These are phyloP conservation scores for Tenthredo livida DNA, from an alignment of 2,888 invertebrate genomes.

Conservation along the genomic window DNA sequence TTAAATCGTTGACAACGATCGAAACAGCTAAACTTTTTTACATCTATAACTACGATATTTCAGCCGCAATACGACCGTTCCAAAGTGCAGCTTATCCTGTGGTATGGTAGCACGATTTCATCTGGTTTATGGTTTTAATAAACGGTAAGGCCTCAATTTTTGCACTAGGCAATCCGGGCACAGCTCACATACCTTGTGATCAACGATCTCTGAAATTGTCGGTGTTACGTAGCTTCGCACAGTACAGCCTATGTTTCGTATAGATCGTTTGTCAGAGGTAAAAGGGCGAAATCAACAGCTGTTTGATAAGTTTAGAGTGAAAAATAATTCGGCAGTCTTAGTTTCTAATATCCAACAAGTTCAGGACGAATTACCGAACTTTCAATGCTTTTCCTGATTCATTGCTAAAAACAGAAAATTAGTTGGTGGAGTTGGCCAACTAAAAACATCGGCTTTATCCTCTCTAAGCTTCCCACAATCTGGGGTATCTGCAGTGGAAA, in stretches of 20 bases:
- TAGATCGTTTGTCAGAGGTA: conserved; percentile 65
- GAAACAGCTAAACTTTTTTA: not conserved
- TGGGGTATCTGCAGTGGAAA: not conserved
- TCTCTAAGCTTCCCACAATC: not conserved
- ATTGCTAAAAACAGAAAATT: not conserved
- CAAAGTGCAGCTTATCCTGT: conserved; percentile 5
- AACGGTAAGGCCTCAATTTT: conserved; percentile 37
- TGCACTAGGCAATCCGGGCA: not conserved
- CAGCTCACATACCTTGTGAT: not conserved
- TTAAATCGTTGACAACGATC: too few species aligned
- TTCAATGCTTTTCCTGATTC: not conserved
- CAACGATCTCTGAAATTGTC: conserved; percentile 37
- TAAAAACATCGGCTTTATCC: not conserved
- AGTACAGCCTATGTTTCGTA: conserved; percentile 72
- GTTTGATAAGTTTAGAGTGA: not conserved
- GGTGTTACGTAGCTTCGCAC: not conserved
- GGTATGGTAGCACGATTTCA: not conserved
- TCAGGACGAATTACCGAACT: not conserved
- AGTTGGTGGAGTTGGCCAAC: not conserved
- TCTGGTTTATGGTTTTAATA: conserved; percentile 49
- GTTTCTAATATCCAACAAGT: not conserved
- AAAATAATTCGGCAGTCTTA: not conserved
- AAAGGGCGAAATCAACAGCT: not conserved
- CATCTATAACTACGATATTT: conserved; percentile 4
- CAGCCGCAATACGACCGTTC: not conserved